These are phyloP conservation scores for Trididemnum clinides DNA, from an alignment of 23 tunicate genomes.

Conservation along the genomic window DNA sequence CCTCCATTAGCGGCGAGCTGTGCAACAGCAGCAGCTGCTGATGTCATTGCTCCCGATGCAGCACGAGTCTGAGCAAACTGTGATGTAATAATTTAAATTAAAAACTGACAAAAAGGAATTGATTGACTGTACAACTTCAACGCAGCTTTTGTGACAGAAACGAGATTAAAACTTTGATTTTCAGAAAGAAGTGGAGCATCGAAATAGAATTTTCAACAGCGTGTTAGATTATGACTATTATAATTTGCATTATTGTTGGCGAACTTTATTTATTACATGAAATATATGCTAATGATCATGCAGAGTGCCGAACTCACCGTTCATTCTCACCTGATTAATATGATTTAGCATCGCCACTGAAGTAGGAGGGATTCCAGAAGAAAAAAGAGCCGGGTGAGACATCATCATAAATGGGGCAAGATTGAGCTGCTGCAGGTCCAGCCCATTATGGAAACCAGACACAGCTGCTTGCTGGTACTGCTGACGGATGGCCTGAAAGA, in stretches of 20 bases:
- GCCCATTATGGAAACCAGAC: slow-evolving; percentile 71
- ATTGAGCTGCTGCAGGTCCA: slow-evolving; percentile 66
- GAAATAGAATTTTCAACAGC: too few relatives aligned
- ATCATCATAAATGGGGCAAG: slow-evolving; percentile 82
- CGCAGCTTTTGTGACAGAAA: background rate
- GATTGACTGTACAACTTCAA: background rate
- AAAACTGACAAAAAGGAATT: background rate
- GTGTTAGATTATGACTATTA: too few relatives aligned
- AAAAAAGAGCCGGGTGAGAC: slow-evolving; percentile 76
- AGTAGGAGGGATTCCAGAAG: slow-evolving; percentile 73
- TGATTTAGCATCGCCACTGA: slow-evolving; percentile 82
- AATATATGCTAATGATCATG: too few relatives aligned
- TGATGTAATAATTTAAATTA: background rate
- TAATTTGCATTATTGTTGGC: too few relatives aligned
- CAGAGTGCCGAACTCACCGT: too few relatives aligned
- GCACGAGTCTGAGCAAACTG: slow-evolving; percentile 74
- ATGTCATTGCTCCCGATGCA: slow-evolving; percentile 53
- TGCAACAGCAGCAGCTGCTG: slow-evolving; percentile 75
- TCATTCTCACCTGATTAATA: slow-evolving; percentile 87
- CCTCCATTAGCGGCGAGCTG: slow-evolving; percentile 80
- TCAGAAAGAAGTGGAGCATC: too few relatives aligned
- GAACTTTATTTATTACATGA: too few relatives aligned
- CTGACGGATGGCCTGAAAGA: slow-evolving; percentile 66
- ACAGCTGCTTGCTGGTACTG: slow-evolving; percentile 77
- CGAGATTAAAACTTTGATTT: too few relatives aligned